Evolutionary conservation across 2,113 vertebrate species (phyloP), one percentile per base, ranked within the genome.

Genomic region (Cyprinodon brontotheroides): DNA sequence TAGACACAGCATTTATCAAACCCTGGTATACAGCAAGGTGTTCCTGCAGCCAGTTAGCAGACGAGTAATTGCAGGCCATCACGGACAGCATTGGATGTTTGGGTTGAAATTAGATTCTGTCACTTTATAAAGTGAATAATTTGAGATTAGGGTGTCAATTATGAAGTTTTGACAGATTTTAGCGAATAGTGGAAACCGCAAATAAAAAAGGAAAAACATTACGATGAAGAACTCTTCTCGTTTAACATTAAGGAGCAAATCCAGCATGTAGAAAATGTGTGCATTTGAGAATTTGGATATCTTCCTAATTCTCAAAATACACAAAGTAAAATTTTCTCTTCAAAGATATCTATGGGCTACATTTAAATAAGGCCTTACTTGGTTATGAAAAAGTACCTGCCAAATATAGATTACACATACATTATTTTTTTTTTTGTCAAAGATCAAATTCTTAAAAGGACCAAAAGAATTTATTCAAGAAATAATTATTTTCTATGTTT

Each of bases 1-100:
- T 80, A 85, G 43, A 65, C 14, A 0, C 36, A 74, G 40, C n/a
- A 80, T 78, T 87, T 70, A 50, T 81, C 77, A 71, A 75, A 83
- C 60, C 65, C 64, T 65, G 45, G 47, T 50, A 60, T 38, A 57
- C 57, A 66, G 64, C 61, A 37, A 61, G 20, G 22, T 65, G 39
- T 65, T 71, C 70, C 65, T 63, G 68, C 12, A 69, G 47, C 47
- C 17, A 37, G 20, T 79, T 65, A 75, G 60, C 50, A 73, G 59
- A 65, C 37, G 50, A 36, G 39, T 40, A 80, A 62, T 57, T 64
- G n/a, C 20, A 20, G 68, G 4, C 39, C 9, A n/a, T 2, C 40
- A 53, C 50, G n/a, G 20, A 41, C 2, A 65, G 9, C 22, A 60
- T 43, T 82, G 11, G 14, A 45, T 43, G 60, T n/a, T 45, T 76